phyloP scores from a whole-genome alignment of 2,888 invertebrate species.

The Sylvicola fuscatus region DNA sequence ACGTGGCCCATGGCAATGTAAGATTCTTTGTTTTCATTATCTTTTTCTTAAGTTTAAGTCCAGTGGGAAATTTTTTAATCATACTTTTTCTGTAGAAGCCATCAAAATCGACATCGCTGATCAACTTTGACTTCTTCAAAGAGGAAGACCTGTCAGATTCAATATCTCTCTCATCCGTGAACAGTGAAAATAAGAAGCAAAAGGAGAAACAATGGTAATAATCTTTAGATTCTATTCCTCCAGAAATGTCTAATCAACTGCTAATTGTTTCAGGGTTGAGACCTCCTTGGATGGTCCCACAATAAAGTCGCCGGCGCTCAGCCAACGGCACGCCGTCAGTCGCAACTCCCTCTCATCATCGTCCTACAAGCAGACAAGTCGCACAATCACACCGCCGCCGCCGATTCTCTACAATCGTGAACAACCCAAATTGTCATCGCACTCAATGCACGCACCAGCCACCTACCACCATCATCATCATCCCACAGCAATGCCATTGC shows the following conservation, averaged over 20 bases:
- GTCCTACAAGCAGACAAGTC: conserved; percentile 1
- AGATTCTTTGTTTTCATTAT: too few relatives aligned
- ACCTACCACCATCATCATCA: too few relatives aligned
- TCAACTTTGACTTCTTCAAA: conserved; percentile 10
- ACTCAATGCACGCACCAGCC: conserved; percentile 16
- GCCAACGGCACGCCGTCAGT: conserved; percentile 1
- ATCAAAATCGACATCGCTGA: conserved; percentile 10
- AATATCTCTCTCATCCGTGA: conserved; percentile 19
- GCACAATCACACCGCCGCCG: conserved; percentile 6
- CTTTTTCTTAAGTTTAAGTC: too few relatives aligned
- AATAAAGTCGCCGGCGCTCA: conserved; percentile 10
- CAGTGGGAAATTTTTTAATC: too few relatives aligned
- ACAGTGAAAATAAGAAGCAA: conserved; percentile 17
- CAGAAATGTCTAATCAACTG: too few relatives aligned
- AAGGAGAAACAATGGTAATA: conserved; percentile 23
- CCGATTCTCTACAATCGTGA: conserved; percentile 9
- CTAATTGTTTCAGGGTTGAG: conserved; percentile 13
- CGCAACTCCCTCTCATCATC: not conserved
- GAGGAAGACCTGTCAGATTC: conserved; percentile 13
- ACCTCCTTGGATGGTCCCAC: conserved; percentile 23
- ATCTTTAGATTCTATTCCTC: too few relatives aligned
- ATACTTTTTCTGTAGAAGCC: conserved; percentile 4
- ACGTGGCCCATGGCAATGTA: too few relatives aligned
- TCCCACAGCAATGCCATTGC: not conserved
- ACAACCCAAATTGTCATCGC: conserved; percentile 20